Evolutionary conservation across 2,113 vertebrate genomes (phyloP).

Genomic region (human): DNA sequence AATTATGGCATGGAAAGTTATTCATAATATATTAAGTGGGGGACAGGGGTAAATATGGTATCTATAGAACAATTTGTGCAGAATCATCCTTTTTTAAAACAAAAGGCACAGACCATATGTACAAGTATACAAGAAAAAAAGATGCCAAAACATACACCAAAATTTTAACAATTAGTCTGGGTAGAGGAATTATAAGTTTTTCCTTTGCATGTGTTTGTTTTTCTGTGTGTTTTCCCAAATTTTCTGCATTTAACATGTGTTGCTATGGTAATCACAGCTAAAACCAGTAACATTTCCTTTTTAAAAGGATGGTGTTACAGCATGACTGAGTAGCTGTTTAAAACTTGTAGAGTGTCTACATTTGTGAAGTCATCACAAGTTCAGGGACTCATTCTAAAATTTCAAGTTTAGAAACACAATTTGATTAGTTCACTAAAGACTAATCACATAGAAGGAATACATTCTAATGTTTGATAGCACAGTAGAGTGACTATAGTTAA

Average conservation of each 20-base stretch:
- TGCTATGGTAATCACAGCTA: not conserved
- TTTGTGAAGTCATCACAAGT: not conserved
- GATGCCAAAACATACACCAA: not conserved
- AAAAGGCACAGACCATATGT: not conserved
- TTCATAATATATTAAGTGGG: not conserved
- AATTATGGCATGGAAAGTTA: not conserved
- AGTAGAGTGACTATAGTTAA: not conserved
- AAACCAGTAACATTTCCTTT: not conserved
- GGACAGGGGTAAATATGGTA: not conserved
- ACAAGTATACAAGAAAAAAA: not conserved
- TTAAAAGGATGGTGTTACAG: not conserved
- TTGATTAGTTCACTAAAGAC: not conserved
- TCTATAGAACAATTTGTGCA: not conserved
- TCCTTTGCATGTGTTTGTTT: not conserved
- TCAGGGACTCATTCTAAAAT: not conserved
- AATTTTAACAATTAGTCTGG: not conserved
- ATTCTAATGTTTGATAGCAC: not conserved
- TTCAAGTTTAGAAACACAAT: constrained; percentile 47
- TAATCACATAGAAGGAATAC: not conserved
- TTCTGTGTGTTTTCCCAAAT: not conserved
- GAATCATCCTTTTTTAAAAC: not conserved
- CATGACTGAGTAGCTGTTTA: not conserved
- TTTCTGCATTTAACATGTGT: not conserved
- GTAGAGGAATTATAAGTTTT: constrained; percentile 9
- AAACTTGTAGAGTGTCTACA: not conserved